A percentile compares a stretch with the other conserved stretches of the same genome.
These are phyloP conservation scores for Oryzias melastigma DNA, from an alignment of 2,113 vertebrate genomes.

Conservation along the genomic window DNA sequence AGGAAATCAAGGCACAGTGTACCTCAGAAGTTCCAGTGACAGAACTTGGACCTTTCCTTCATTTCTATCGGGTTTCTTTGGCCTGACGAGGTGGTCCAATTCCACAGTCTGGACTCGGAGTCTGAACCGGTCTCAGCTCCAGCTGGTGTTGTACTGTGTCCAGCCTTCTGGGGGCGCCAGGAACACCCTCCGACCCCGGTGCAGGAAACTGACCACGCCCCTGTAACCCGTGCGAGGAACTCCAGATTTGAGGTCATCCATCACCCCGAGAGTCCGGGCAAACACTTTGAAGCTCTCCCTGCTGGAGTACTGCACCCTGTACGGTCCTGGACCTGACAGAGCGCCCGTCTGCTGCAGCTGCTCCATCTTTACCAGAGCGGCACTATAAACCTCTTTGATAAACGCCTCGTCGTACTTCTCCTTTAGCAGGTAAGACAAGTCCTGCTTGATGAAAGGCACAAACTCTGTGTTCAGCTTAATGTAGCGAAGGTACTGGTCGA, in stretches of 20 bases:
- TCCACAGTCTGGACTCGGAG: background rate
- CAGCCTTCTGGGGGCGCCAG: slow-evolving; percentile 87
- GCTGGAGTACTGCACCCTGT: slow-evolving; percentile 85
- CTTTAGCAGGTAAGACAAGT: slow-evolving; percentile 84
- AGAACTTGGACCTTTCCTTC: too few species aligned
- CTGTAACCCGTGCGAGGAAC: slow-evolving; percentile 91
- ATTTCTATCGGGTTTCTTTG: slow-evolving; percentile 62
- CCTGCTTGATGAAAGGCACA: slow-evolving; percentile 87
- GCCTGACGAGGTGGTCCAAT: slow-evolving; percentile 61
- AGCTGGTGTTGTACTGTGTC: slow-evolving; percentile 87
- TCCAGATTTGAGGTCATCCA: slow-evolving; percentile 96
- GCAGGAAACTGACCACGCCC: slow-evolving; percentile 88
- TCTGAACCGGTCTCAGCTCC: slow-evolving; percentile 78
- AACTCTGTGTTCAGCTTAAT: slow-evolving; percentile 93
- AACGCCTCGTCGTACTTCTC: slow-evolving; percentile 81
- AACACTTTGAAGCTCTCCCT: slow-evolving; percentile 91
- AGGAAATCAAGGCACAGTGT: slow-evolving; percentile 56
- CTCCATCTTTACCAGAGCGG: slow-evolving; percentile 79
- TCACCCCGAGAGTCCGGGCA: slow-evolving; percentile 87
- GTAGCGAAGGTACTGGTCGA: slow-evolving; percentile 93
- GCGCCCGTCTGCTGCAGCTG: slow-evolving; percentile 80
- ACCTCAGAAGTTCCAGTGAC: too few species aligned
- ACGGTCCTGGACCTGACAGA: slow-evolving; percentile 73
- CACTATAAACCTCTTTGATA: slow-evolving; percentile 75
- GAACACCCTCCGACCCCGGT: slow-evolving; percentile 85